phyloP scores from a whole-genome alignment of 2,113 vertebrate genomes.

The Leuciscus idus region DNA sequence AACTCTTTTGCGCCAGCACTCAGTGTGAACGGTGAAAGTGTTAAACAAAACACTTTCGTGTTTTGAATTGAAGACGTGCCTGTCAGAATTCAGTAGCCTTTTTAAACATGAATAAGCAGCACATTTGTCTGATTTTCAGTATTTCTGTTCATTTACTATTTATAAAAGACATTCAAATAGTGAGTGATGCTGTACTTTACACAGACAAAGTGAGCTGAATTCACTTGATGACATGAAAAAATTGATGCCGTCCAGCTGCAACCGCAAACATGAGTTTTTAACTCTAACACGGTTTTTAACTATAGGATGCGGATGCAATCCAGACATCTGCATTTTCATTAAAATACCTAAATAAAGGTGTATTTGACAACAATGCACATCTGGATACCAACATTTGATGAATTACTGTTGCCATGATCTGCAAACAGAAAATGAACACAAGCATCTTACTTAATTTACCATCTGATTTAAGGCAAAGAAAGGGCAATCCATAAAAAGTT shows the following conservation, averaged over 20 bases:
- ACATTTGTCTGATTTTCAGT: neutral
- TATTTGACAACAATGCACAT: neutral
- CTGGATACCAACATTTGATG: neutral
- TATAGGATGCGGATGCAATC: neutral
- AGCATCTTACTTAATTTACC: neutral
- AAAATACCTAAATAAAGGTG: neutral
- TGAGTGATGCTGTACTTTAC: neutral
- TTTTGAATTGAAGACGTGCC: neutral
- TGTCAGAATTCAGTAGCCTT: constrained; percentile 49
- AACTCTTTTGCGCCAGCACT: constrained; percentile 53
- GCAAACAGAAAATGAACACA: neutral
- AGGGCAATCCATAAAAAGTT: no score
- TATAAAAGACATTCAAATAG: neutral
- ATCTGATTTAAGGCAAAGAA: neutral
- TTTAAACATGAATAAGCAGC: constrained; percentile 44
- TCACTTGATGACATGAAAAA: neutral
- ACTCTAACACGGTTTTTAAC: neutral
- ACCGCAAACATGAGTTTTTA: neutral
- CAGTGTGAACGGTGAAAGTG: constrained; percentile 45
- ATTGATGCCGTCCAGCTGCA: neutral
- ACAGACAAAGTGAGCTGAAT: neutral
- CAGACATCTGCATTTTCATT: neutral
- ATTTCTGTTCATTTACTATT: neutral
- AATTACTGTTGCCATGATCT: neutral
- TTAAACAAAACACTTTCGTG: constrained; percentile 9